Conservation (phyloP, 2,797 vertebrate genomes). For the Rhinophrynus dorsalis region DNA sequence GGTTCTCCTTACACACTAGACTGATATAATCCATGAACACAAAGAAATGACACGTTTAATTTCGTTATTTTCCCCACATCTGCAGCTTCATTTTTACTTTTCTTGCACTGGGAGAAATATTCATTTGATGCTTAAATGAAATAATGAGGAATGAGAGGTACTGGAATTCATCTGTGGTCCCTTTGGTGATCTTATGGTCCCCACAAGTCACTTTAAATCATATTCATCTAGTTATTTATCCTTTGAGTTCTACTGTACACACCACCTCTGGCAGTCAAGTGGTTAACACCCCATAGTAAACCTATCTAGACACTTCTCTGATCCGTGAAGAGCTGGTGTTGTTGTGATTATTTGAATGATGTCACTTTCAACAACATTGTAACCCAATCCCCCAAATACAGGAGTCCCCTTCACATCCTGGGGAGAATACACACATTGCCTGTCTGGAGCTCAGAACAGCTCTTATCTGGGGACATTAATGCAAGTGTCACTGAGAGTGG, state of each 20-base stretch:
- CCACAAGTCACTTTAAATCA: no score
- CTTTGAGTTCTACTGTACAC: no score
- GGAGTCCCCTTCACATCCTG: background rate
- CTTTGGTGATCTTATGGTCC: background rate
- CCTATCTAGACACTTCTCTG: no score
- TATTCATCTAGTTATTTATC: no score
- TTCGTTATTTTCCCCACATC: slow-evolving; percentile 18
- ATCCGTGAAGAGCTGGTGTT: background rate
- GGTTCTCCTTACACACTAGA: background rate
- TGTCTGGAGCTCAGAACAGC: background rate
- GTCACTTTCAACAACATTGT: background rate
- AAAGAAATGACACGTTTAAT: background rate
- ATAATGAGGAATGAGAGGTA: slow-evolving; percentile 13
- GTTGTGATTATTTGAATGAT: background rate
- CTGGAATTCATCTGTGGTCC: slow-evolving; percentile 1
- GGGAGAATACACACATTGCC: background rate
- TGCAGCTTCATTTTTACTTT: slow-evolving; percentile 12
- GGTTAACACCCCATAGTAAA: no score
- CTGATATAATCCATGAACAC: background rate
- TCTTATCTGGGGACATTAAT: slow-evolving; percentile 1
- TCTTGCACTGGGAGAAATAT: slow-evolving; percentile 20
- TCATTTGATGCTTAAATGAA: slow-evolving; percentile 10
- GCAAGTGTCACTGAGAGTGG: background rate
- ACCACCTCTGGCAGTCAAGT: no score
- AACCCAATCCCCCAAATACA: background rate